These are phyloP conservation scores for Pangasianodon hypophthalmus DNA, from an alignment of 2,113 vertebrate species.

Conservation along the genomic window DNA sequence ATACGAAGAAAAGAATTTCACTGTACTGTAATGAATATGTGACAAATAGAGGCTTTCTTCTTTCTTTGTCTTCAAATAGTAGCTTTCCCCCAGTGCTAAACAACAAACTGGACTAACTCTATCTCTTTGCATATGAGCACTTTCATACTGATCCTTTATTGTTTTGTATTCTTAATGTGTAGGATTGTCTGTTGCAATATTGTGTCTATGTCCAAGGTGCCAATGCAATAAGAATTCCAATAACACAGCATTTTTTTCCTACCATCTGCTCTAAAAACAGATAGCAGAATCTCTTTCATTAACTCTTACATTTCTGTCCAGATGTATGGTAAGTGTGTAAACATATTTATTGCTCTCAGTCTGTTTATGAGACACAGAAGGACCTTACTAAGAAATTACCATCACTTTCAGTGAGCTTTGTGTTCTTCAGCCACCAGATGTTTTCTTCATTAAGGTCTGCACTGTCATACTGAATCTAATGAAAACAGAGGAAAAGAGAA, in stretches of 20 bases:
- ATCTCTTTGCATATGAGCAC: background rate
- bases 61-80: background rate
- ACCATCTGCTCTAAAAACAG: background rate
- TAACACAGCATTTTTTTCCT: background rate
- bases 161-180: background rate
- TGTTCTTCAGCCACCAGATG: slow-evolving; percentile 19
- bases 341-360: background rate
- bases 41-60: background rate
- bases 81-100: background rate
- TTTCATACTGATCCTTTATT: background rate
- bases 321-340: background rate
- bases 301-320: slow-evolving; percentile 1
- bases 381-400: background rate
- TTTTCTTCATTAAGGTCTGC: slow-evolving; percentile 17
- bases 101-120: background rate
- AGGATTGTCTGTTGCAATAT: background rate
- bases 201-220: background rate
- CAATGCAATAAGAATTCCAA: background rate
- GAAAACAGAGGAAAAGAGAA: background rate
- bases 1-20: background rate
- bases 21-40: background rate
- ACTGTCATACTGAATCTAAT: slow-evolving; percentile 21
- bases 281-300: background rate
- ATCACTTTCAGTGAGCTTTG: background rate
- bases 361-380: slow-evolving; percentile 2